A percentile compares a stretch with the other conserved stretches of the same genome.
These are phyloP conservation scores for Pygmarrhopalites habei DNA, from an alignment of 1,140 invertebrate genomes.

Conservation along the genomic window DNA sequence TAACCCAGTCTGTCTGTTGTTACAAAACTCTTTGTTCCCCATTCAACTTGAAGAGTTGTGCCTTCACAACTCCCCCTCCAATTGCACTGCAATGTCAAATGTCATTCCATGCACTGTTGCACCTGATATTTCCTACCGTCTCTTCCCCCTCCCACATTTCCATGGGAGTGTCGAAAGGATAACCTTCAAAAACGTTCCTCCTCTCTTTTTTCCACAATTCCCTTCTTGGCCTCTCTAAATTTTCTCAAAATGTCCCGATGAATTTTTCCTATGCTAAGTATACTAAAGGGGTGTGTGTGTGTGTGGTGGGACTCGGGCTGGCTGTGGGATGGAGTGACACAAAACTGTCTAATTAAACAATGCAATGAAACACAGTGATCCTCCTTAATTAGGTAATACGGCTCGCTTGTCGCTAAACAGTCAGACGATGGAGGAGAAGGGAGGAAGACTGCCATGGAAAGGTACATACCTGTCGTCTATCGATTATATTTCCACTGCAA, in stretches of 20 bases:
- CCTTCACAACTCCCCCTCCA: too few species aligned
- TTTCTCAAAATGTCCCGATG: background rate
- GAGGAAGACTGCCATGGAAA: background rate
- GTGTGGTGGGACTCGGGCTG: background rate
- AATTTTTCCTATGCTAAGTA: background rate
- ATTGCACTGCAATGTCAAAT: constrained; percentile 26
- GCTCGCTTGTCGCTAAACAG: background rate
- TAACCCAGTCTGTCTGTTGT: too few species aligned
- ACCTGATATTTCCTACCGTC: constrained; percentile 20
- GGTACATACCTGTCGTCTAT: too few species aligned
- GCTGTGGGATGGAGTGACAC: too few species aligned
- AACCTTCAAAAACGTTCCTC: background rate
- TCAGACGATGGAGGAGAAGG: too few species aligned
- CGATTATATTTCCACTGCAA: too few species aligned
- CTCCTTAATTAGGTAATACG: constrained; percentile 6
- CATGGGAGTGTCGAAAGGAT: background rate
- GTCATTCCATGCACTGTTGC: constrained; percentile 27
- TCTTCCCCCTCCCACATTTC: background rate
- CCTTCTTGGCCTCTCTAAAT: background rate
- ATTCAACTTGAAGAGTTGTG: too few species aligned
- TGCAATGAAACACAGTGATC: constrained; percentile 3
- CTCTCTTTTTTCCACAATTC: background rate
- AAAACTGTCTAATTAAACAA: constrained; percentile 9
- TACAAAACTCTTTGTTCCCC: too few species aligned
- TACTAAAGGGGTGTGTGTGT: background rate